Base-by-base conservation (phyloP, 2,888 invertebrate species). In the Himalopsyche kuldschensis region DNA sequence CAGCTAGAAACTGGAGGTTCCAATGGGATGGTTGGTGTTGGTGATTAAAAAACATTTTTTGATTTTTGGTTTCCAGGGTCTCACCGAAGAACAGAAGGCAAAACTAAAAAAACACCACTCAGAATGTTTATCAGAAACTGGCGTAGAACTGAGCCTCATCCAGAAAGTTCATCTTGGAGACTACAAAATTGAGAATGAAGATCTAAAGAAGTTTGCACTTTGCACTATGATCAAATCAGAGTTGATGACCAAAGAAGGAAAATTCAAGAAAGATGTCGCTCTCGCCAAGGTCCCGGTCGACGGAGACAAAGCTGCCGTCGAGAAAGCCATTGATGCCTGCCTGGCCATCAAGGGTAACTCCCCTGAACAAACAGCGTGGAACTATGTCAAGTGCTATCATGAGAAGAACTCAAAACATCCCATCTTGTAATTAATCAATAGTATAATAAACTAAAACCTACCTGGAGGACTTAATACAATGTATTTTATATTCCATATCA, bases 401-500 rank as follows among this genome's bases (percentile, higher is more conserved):
- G 91, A 91, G 87, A 92, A 92, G 87, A 91, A 91, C 85, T 91
- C 92, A n/a, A 91, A 91, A 77, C 91, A 92, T 87, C 89, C 91
- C 84, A 90, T 92, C 87, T 89, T 92, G 76, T 86, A 86, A 84
- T 82, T 69, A 24, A 41, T 27, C 1, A 11, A 41, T 41, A 15
- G 15, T 11, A 41, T 5, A 20, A 20, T 20, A 55, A 55, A 20
- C 1, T 1, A 20, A 78, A 15, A 6, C 46, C 3, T 78, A 20
- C 35, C 35, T 35, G 35, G 35, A n/a, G 35, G 35, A 8, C 32
- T 32, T 32, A 6, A 35, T 41, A 6, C 11, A 41, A 15, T 41
- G 15, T 41, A 15, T 15, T 41, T 15, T 41, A n/a, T n/a, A n/a
- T n/a, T n/a, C n/a, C n/a, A n/a, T n/a, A n/a, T n/a, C n/a, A n/a